These are phyloP conservation scores for Eilema griseolum DNA, from an alignment of 2,888 invertebrate species.

Conservation along the genomic window DNA sequence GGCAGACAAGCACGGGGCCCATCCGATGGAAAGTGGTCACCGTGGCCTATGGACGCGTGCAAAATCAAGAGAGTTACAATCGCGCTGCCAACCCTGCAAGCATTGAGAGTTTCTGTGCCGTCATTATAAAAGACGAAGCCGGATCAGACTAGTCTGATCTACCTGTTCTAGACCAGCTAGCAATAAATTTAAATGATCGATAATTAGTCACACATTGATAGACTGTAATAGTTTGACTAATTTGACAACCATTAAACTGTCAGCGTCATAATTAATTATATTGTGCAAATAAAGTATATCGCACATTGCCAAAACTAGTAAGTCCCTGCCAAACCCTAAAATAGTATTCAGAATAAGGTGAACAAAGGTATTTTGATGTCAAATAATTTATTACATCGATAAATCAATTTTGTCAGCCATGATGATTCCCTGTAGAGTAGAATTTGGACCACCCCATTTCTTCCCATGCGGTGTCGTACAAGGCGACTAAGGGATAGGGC, in stretches of 20 bases:
- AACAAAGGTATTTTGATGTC: constrained; percentile 11
- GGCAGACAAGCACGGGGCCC: too few species aligned
- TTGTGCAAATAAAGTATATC: constrained; percentile 39
- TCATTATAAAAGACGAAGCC: too few species aligned
- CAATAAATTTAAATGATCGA: background rate
- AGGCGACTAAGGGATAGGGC: too few species aligned
- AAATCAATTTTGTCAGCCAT: background rate
- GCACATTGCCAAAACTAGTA: constrained; percentile 14
- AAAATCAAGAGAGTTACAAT: too few species aligned
- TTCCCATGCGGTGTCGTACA: background rate
- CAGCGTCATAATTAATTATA: constrained; percentile 47
- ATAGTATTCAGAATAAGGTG: constrained; percentile 21
- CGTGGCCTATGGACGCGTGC: too few species aligned
- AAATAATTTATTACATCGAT: background rate
- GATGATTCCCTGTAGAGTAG: too few species aligned
- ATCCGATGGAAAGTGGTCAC: too few species aligned
- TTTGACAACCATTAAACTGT: constrained; percentile 39
- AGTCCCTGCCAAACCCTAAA: constrained; percentile 43
- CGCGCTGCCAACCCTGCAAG: too few species aligned
- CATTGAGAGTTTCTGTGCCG: too few species aligned
- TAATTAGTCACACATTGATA: constrained; percentile 12
- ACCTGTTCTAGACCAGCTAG: background rate
- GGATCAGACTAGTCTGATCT: too few species aligned
- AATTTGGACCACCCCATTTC: too few species aligned
- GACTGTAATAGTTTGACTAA: constrained; percentile 14